Percentiles rank a stretch among this genome's conserved stretches.
Conservation (phyloP, 1,140 invertebrate species). For the Leucophenga varia region DNA sequence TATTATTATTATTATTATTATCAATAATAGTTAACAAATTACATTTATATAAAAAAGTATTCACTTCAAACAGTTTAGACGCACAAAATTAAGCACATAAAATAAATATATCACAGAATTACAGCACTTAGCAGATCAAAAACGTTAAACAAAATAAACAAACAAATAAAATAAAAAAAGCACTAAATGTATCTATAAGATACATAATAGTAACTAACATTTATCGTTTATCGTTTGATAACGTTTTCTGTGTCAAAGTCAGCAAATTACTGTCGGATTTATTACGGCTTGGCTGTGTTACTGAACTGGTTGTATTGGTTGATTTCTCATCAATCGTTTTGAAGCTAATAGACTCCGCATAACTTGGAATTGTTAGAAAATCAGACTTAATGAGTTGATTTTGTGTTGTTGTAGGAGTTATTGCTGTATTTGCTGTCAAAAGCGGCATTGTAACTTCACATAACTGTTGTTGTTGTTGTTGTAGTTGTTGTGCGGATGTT, state of each 20-base stretch:
- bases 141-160: too few species aligned
- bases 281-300: background rate
- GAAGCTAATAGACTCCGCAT: conserved; percentile 38
- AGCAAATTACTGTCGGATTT: too few species aligned
- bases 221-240: conserved; percentile 29
- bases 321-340: conserved; percentile 34
- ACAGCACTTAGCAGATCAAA: too few species aligned
- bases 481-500: background rate
- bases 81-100: too few species aligned
- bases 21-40: too few species aligned
- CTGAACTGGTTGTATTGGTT: conserved; percentile 20
- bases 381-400: conserved; percentile 28
- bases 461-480: conserved; percentile 8
- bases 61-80: too few species aligned
- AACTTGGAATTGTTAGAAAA: conserved; percentile 38
- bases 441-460: conserved; percentile 33
- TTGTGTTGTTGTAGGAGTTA: too few species aligned
- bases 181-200: conserved; percentile 7
- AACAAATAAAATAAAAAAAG: background rate
- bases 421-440: conserved; percentile 19
- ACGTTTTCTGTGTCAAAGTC: conserved; percentile 16
- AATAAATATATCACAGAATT: too few species aligned
- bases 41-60: too few species aligned
- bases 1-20: too few species aligned
- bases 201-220: conserved; percentile 12